Evolutionary conservation across 1,140 invertebrate species (phyloP).

Genomic region (Anastatus disparis): DNA sequence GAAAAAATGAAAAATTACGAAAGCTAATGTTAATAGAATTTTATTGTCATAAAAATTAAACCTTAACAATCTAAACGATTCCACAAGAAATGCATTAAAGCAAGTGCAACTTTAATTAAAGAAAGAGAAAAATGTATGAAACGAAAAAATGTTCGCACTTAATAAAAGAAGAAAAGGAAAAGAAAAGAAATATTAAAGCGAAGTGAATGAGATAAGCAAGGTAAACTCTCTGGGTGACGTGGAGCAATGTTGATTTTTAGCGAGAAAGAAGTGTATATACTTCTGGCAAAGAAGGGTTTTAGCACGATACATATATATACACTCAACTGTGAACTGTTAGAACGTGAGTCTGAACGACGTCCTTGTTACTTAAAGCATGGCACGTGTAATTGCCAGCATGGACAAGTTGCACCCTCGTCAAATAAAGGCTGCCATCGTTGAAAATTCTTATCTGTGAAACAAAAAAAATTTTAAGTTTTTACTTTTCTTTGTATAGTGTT

Average conservation of each 20-base stretch:
- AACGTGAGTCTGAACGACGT: slow-evolving; percentile 81
- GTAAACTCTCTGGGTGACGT: background rate
- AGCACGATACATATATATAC: background rate
- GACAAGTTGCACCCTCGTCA: slow-evolving; percentile 79
- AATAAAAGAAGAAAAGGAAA: background rate
- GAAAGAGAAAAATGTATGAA: no score
- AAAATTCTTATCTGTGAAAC: slow-evolving; percentile 71
- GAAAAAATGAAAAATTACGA: no score
- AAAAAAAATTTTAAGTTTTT: no score
- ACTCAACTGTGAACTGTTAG: slow-evolving; percentile 83
- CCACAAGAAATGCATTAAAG: no score
- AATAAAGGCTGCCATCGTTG: slow-evolving; percentile 79
- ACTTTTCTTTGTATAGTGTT: no score
- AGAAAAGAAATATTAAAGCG: background rate
- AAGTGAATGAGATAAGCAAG: slow-evolving; percentile 21
- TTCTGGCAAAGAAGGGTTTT: background rate
- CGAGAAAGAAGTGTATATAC: no score
- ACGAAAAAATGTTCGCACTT: background rate
- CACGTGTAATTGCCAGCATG: slow-evolving; percentile 87
- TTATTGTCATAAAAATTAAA: no score
- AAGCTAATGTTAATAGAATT: no score
- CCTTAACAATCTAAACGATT: no score
- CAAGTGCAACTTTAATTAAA: no score
- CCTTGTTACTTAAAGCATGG: slow-evolving; percentile 78
- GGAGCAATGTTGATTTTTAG: slow-evolving; percentile 2